A percentile compares a stretch with the other conserved stretches of the same genome.
phyloP scores from a whole-genome alignment of 2,113 vertebrate species.

The Mobula birostris region DNA sequence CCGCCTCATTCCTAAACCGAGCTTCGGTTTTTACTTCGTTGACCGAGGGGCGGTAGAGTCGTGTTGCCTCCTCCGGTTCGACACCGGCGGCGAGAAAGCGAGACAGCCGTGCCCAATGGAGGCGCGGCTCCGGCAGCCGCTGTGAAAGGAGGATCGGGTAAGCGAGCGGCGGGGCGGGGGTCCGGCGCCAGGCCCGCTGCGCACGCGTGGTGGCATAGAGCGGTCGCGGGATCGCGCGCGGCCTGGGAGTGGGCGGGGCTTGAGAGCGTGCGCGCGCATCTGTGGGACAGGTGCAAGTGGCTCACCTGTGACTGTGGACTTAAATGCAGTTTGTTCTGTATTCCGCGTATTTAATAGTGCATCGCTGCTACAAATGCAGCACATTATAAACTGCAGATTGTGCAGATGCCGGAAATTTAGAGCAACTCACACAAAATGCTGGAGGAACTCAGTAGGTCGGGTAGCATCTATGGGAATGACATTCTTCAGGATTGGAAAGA shows the following conservation, averaged over 20 bases:
- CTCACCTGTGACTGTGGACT: too few species aligned
- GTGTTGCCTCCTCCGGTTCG: neutral
- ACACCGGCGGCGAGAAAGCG: neutral
- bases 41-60: neutral
- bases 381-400: too few species aligned
- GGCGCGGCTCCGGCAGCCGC: constrained; percentile 9
- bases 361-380: too few species aligned
- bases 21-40: too few species aligned
- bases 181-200: neutral
- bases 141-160: neutral
- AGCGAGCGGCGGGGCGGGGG: neutral
- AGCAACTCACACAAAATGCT: too few species aligned
- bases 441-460: too few species aligned
- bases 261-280: neutral
- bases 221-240: neutral
- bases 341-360: too few species aligned
- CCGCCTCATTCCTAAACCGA: neutral
- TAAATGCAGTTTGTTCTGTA: too few species aligned
- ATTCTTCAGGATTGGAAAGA: too few species aligned
- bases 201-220: neutral
- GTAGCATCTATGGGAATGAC: too few species aligned
- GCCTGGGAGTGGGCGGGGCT: neutral
- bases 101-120: neutral
- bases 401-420: too few species aligned
- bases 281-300: neutral